These are phyloP conservation scores for Rhinoptilus africanus DNA, from an alignment of 2,113 vertebrate species.

Conservation along the genomic window DNA sequence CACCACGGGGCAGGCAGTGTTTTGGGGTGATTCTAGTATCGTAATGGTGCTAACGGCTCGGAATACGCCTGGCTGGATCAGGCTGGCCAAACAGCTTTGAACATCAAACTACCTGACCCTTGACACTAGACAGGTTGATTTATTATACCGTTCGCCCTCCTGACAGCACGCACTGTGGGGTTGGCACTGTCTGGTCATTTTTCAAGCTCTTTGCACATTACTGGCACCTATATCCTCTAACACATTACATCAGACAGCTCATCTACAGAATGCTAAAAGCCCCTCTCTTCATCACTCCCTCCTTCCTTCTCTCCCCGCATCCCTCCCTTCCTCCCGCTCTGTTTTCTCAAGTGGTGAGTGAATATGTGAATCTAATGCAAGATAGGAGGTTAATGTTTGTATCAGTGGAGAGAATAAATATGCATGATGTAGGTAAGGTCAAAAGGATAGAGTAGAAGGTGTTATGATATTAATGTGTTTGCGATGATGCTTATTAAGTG, in stretches of 20 bases:
- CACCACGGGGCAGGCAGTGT: not conserved
- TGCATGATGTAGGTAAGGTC: not conserved
- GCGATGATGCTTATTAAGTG: not conserved
- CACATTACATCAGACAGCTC: conserved; percentile 29
- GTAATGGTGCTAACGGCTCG: not conserved
- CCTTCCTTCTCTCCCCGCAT: not conserved
- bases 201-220: conserved; percentile 67
- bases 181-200: conserved; percentile 65
- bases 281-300: not conserved
- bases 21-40: not conserved
- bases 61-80: conserved; percentile 18
- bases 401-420: not conserved
- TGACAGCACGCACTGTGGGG: conserved; percentile 36
- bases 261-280: conserved; percentile 56
- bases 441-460: not conserved
- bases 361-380: not conserved
- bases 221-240: conserved; percentile 34
- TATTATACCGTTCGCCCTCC: conserved; percentile 59
- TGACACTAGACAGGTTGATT: conserved; percentile 70
- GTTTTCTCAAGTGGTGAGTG: not conserved
- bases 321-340: not conserved
- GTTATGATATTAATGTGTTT: not conserved
- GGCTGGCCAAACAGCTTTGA: conserved; percentile 40
- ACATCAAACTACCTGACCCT: conserved; percentile 49
- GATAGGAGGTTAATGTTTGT: not conserved